Evolutionary conservation across 2,113 vertebrate species (phyloP).

Genomic region (Cinclus cinclus): DNA sequence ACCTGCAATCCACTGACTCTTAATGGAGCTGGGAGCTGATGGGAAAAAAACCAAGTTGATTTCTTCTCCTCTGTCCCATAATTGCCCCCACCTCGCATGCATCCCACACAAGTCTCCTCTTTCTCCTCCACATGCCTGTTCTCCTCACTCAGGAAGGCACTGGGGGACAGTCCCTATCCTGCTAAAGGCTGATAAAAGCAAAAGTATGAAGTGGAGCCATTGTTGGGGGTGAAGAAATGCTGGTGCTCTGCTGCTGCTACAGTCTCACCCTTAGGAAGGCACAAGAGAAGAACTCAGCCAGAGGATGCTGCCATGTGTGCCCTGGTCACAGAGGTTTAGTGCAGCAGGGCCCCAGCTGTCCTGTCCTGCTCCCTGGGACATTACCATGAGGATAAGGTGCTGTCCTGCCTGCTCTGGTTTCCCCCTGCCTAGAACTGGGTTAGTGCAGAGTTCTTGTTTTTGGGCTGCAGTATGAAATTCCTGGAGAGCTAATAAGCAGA

Average conservation of each 20-base stretch:
- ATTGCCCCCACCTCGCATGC: background rate
- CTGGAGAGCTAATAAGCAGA: conserved; percentile 55
- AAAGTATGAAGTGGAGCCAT: background rate
- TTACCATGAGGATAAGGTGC: background rate
- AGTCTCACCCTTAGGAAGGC: background rate
- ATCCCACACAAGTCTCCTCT: background rate
- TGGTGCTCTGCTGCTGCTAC: fast-evolving
- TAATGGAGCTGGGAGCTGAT: background rate
- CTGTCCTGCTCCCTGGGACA: background rate
- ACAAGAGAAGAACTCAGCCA: background rate
- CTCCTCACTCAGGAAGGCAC: background rate
- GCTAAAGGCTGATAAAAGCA: background rate
- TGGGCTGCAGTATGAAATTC: background rate
- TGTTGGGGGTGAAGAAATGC: background rate
- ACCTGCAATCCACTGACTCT: background rate
- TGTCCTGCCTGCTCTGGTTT: background rate
- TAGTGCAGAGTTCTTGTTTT: background rate
- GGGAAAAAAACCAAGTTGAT: background rate
- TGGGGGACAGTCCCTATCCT: background rate
- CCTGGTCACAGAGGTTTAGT: background rate
- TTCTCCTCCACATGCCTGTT: background rate
- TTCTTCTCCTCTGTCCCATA: background rate
- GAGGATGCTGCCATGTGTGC: background rate
- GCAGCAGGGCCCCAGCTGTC: background rate
- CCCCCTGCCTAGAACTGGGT: background rate